Evolutionary conservation across 2,797 vertebrate genomes (phyloP).

Genomic region (Karalla daura): DNA sequence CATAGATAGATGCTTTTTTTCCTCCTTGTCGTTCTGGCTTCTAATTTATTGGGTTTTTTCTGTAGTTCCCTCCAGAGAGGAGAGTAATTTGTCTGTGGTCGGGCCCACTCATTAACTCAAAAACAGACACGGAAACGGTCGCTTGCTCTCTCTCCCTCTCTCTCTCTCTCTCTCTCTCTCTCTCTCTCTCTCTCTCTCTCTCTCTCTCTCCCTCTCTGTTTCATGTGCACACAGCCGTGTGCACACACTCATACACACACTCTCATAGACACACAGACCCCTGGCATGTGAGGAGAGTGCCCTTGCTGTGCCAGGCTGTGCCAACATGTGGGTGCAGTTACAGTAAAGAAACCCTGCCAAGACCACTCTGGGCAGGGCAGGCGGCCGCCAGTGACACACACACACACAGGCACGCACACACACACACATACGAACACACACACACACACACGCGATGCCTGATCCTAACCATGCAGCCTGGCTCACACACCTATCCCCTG

Average conservation of each 20-base stretch:
- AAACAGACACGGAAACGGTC: constrained; percentile 12
- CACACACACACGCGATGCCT: constrained; percentile 19
- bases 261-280: constrained; percentile 32
- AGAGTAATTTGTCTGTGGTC: constrained; percentile 43
- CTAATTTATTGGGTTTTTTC: constrained; percentile 5
- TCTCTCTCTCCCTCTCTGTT: constrained; percentile 2
- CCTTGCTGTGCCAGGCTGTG: constrained; percentile 57
- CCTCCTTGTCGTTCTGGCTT: neutral
- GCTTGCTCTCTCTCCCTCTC: constrained; percentile 7
- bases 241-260: constrained; percentile 16
- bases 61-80: constrained; percentile 7
- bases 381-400: constrained; percentile 53
- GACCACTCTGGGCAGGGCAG: constrained; percentile 55
- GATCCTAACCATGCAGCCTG: constrained; percentile 32
- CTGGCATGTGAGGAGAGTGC: constrained; percentile 54
- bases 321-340: constrained; percentile 76
- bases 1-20: constrained; percentile 7
- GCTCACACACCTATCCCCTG: constrained; percentile 43
- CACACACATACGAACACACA: constrained; percentile 26
- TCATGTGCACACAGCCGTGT: neutral
- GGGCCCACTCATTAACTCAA: constrained; percentile 13
- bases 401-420: constrained; percentile 22
- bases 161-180: constrained; percentile 4
- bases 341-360: constrained; percentile 65
- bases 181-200: constrained; percentile 2